Evolutionary conservation across 2,797 vertebrate genomes (phyloP).

Genomic region (Fringilla coelebs): DNA sequence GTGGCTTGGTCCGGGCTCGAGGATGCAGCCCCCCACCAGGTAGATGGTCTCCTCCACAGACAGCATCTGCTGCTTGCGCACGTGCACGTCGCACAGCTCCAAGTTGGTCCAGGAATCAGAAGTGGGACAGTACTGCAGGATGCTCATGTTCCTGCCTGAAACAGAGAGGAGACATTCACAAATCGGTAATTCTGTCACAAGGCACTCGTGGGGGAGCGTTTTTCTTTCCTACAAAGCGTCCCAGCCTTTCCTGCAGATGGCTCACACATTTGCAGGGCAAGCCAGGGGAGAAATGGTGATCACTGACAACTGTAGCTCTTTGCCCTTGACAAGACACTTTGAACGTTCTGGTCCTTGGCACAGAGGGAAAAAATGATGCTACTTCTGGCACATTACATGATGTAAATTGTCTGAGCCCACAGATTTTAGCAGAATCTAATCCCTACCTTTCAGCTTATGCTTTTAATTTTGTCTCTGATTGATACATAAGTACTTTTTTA

Average conservation of each 20-base stretch:
- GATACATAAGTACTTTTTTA: not conserved
- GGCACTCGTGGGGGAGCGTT: not conserved
- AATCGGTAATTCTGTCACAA: not conserved
- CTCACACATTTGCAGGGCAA: not conserved
- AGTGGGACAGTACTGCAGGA: slow-evolving; percentile 88
- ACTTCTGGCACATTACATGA: not conserved
- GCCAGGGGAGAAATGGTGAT: not conserved
- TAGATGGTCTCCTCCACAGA: slow-evolving; percentile 95
- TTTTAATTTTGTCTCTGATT: not conserved
- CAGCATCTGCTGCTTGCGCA: slow-evolving; percentile 98
- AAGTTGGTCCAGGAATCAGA: slow-evolving; percentile 88
- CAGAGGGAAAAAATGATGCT: not conserved
- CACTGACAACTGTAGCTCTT: not conserved
- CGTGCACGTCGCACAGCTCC: slow-evolving; percentile 83
- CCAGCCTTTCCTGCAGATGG: not conserved
- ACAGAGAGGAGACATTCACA: not conserved
- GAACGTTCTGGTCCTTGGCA: not conserved
- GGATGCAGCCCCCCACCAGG: slow-evolving; percentile 92
- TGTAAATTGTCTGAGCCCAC: not conserved
- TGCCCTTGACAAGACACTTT: not conserved
- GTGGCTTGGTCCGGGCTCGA: slow-evolving; percentile 77
- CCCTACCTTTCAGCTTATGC: not conserved
- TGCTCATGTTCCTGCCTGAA: slow-evolving; percentile 89
- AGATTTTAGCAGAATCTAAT: not conserved
- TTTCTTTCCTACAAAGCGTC: not conserved